Conservation (phyloP, 2,888 invertebrate species). For the Pseudolycoriella hygida region DNA sequence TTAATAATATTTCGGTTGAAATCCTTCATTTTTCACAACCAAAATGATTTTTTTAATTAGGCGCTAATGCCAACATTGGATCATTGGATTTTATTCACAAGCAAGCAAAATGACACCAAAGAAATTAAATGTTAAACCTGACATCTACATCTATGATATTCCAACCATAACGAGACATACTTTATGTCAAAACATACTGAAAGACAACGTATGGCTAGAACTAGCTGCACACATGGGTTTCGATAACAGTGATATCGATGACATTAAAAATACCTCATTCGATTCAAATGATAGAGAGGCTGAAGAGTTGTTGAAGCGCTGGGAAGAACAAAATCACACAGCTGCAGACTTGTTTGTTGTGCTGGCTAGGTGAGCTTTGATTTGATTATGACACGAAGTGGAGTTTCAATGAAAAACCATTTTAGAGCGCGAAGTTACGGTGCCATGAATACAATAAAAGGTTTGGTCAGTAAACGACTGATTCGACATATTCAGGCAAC, state of each 20-base stretch:
- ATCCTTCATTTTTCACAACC: too few relatives aligned
- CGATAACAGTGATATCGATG: neutral
- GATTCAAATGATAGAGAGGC: constrained; percentile 18
- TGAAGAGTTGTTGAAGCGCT: constrained; percentile 52
- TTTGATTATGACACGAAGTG: neutral
- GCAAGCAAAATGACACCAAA: too few relatives aligned
- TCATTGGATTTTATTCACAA: too few relatives aligned
- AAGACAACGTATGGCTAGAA: neutral
- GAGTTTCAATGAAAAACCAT: neutral
- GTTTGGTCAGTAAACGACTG: too few relatives aligned
- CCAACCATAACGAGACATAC: neutral
- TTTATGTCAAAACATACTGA: neutral
- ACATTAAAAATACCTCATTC: neutral
- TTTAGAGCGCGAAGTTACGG: neutral
- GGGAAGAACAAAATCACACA: constrained; percentile 72
- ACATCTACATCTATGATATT: neutral
- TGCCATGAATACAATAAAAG: too few relatives aligned
- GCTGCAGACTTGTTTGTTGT: constrained; percentile 61
- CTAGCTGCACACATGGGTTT: neutral
- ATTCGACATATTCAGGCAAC: too few relatives aligned
- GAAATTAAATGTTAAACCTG: neutral
- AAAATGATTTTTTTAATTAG: too few relatives aligned
- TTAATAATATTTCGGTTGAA: too few relatives aligned
- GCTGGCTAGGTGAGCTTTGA: constrained; percentile 28
- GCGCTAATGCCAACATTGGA: too few relatives aligned